Evolutionary conservation across 2,888 invertebrate genomes (phyloP).

Genomic region (Pomacea canaliculata): DNA sequence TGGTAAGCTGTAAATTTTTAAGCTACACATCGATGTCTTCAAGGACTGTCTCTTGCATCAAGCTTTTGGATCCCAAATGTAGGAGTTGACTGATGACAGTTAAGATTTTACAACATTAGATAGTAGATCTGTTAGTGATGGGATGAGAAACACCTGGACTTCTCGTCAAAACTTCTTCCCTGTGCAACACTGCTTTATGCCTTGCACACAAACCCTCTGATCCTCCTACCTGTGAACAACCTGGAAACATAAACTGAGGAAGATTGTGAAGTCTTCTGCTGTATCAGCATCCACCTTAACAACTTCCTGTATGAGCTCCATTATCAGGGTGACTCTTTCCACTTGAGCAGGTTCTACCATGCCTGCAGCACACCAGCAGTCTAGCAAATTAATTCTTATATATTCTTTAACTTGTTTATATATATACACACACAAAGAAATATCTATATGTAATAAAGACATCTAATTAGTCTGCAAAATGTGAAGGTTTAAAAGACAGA

Average conservation of each 20-base stretch:
- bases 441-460: neutral
- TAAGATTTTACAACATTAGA: no score
- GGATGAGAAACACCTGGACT: no score
- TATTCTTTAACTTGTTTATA: constrained; percentile 1
- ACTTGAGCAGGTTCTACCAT: constrained; percentile 52
- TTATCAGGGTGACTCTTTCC: constrained; percentile 48
- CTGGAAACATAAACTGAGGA: constrained; percentile 48
- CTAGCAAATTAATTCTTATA: no score
- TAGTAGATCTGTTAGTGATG: no score
- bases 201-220: neutral
- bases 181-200: no score
- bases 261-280: constrained; percentile 47
- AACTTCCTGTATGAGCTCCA: constrained; percentile 52
- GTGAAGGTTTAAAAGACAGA: no score
- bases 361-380: constrained; percentile 37
- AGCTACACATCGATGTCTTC: no score
- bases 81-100: no score
- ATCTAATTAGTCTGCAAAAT: neutral
- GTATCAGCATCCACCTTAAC: constrained; percentile 48
- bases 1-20: no score
- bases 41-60: no score
- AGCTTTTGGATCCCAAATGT: no score
- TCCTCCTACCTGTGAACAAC: constrained; percentile 53
- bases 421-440: neutral
- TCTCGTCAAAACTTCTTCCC: no score